Base-by-base conservation (phyloP, 2,888 invertebrate species). In the Steinernema scapterisci region DNA sequence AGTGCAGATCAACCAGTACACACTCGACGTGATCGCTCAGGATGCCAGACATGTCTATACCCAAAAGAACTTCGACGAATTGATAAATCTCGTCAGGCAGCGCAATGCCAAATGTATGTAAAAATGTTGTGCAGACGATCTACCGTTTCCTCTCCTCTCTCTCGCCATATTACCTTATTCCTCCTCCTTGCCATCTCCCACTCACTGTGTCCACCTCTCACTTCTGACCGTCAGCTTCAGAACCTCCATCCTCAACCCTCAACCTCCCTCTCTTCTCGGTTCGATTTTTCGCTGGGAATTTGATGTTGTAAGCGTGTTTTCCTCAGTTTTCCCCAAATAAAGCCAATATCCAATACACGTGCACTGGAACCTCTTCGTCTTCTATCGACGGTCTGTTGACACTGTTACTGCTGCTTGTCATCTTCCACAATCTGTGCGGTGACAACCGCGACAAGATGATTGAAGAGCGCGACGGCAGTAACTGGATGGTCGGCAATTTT, bases 1-100 rank as follows among this genome's bases (percentile, higher is more conserved):
- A 11, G 79, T 81, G 9, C 79, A 74, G 19, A 54, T 85, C 23
- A 83, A 86, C 75, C 77, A 80, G 43, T 77, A 80, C 31, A 84
- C 82, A 6, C 74, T 86, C 73, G 80, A 81, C 13, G 77, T 79
- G 21, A 81, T 86, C 23, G 82, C 81, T 13, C n/a, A n/a, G n/a
- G 74, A 77, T 52, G 78, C 81, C 52, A 43, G 45, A 43, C 73
- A 73, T 21, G 71, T 76, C 0, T 85, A 81, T 78, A 81, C 81
- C 13, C 81, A 85, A 56, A 63, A 74, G 23, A 85, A 78, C 27
- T 83, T 82, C 73, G 79, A 85, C 25, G 71, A 80, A 31, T 75
- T 86, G 19, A 79, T 86, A 43, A 81, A 84, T 72, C 78, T 80
- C 73, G 80, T 82, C 7, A 78, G 82, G 73, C 81, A 80, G 73